phyloP scores from a whole-genome alignment of 1,140 invertebrate species.

The Metopolophium dirhodum region DNA sequence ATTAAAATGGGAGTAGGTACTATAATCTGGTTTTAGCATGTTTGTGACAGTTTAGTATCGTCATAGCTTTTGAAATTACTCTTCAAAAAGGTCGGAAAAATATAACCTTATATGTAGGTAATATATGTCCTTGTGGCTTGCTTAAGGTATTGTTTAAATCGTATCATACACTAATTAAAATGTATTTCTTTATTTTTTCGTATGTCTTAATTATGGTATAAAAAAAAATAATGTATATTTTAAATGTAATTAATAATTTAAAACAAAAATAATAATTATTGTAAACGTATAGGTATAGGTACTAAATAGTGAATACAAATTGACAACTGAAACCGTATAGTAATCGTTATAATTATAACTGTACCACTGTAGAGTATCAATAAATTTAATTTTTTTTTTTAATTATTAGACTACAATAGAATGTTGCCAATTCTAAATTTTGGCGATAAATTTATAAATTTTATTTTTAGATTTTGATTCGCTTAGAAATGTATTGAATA shows the following conservation, averaged over 20 bases:
- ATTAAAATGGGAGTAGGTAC: background rate
- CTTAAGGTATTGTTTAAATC: background rate
- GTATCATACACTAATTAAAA: background rate
- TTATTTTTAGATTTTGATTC: conserved; percentile 5
- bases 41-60: background rate
- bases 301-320: background rate
- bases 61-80: background rate
- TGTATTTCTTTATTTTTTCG: background rate
- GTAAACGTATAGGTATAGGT: background rate
- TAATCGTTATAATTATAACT: background rate
- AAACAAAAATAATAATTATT: background rate
- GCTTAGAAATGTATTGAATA: background rate
- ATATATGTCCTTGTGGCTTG: background rate
- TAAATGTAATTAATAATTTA: background rate
- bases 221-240: background rate
- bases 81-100: background rate
- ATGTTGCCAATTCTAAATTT: conserved; percentile 5
- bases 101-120: background rate
- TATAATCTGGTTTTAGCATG: background rate
- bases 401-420: background rate
- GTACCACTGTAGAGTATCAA: background rate
- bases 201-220: background rate
- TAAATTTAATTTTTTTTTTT: background rate
- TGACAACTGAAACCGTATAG: background rate
- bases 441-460: conserved; percentile 5